Conservation (phyloP, 1,140 invertebrate genomes). For the Pectinophora gossypiella region DNA sequence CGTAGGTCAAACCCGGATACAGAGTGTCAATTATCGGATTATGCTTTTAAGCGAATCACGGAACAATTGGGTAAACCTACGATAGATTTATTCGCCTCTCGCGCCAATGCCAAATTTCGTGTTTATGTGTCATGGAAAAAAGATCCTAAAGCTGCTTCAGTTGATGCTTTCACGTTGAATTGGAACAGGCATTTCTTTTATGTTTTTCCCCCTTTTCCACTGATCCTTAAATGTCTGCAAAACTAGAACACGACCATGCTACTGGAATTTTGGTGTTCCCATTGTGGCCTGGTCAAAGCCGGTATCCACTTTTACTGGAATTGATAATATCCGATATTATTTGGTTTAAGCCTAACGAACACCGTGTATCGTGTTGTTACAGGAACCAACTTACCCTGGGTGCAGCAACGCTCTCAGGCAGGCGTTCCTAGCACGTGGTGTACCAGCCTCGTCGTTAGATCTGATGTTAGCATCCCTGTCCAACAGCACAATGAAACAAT, state of each 20-base stretch:
- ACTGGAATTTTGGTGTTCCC: slow-evolving; percentile 8
- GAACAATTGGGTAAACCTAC: slow-evolving; percentile 2
- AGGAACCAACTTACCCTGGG: slow-evolving; percentile 10
- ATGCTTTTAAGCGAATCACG: slow-evolving; percentile 1
- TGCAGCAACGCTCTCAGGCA: not conserved
- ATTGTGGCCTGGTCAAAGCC: slow-evolving; percentile 17
- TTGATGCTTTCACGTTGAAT: slow-evolving; percentile 11
- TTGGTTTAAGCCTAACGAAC: not conserved
- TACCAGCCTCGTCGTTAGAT: not conserved
- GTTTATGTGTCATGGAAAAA: slow-evolving; percentile 11
- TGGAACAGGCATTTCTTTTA: slow-evolving; percentile 1
- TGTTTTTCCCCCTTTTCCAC: slow-evolving; percentile 12
- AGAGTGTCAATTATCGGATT: slow-evolving; percentile 3
- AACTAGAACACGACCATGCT: slow-evolving; percentile 15
- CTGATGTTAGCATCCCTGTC: slow-evolving; percentile 6
- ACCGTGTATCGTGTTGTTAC: slow-evolving; percentile 9
- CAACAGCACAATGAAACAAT: slow-evolving; percentile 30
- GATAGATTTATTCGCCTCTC: slow-evolving; percentile 2
- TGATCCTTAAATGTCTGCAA: slow-evolving; percentile 11
- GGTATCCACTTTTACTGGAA: not conserved
- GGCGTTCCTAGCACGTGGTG: not conserved
- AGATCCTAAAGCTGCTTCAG: slow-evolving; percentile 1
- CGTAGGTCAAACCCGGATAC: slow-evolving; percentile 2
- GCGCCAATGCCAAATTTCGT: slow-evolving; percentile 20
- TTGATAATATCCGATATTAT: slow-evolving; percentile 1